Evolutionary conservation across 2,797 vertebrate species (phyloP), one percentile per base, ranked within the genome.

Genomic region (Acipenser ruthenus): DNA sequence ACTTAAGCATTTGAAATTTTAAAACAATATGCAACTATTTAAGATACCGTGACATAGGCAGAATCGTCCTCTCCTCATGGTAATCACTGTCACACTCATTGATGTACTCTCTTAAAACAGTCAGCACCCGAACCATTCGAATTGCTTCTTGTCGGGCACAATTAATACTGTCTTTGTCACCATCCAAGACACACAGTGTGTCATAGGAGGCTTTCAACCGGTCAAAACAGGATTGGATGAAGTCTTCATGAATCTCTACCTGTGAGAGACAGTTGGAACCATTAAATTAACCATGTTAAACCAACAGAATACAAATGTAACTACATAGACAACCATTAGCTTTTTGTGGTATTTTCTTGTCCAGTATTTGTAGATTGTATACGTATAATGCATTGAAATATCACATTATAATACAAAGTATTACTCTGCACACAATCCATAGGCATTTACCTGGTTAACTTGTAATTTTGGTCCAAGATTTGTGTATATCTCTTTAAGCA

Each of bases 71-170:
- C 76, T 99, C 97, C 76, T 99, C 97, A 0, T 98, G 96, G 88
- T 99, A 99, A 82, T 99, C 97, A 59, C 97, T 98, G 88, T 99
- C 97, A 81, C 97, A 99, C 86, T 99, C 97, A 58, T 96, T 98
- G 79, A 99, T 97, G 79, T 99, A 99, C 76, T 99, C 97, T 66
- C 95, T 94, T 76, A 99, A 85, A 70, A 99, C 97, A 72, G 95
- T 99, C 80, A 99, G 83, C 70, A 99, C 96, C 73, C 97, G 88
- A 78, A 99, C 97, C 97, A 99, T 99, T 78, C 96, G 90, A 79
- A 98, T 95, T 72, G 97, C 96, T 84, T 99, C 97, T 76, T 99
- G 97, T 67, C 96, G 92, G 68, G 96, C 97, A 72, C 95, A 97
- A 82, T 98, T 99, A 85, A 99, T 96, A 87, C 96, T 98, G 84